These are phyloP conservation scores for Ctenodactylus gundi DNA, from an alignment of 2,113 vertebrate species.

Conservation along the genomic window DNA sequence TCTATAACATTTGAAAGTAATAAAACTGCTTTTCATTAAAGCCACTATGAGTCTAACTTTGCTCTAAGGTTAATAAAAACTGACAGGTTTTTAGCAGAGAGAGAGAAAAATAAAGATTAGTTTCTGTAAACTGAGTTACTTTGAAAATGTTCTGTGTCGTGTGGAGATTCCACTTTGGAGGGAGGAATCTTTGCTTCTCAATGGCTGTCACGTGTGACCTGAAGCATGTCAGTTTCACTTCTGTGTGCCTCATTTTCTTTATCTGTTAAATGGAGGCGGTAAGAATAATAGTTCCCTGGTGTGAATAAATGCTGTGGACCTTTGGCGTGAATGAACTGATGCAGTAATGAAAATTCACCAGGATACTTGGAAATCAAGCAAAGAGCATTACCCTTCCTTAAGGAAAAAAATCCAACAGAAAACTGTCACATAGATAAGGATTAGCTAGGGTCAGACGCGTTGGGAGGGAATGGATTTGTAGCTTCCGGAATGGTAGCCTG, in stretches of 20 bases:
- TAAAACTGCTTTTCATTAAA: slow-evolving; percentile 73
- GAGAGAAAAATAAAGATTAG: background rate
- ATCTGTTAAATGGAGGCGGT: background rate
- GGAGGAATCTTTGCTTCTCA: background rate
- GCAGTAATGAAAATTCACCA: background rate
- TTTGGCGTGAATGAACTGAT: slow-evolving; percentile 2
- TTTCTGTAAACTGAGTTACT: background rate
- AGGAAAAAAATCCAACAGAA: slow-evolving; percentile 53
- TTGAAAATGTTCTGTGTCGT: too few relatives aligned
- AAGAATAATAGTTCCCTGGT: background rate
- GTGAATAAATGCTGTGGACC: background rate
- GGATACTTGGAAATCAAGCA: background rate
- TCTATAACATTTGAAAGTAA: slow-evolving; percentile 75
- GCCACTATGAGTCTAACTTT: slow-evolving; percentile 40
- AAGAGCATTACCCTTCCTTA: slow-evolving; percentile 18
- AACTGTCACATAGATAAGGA: slow-evolving; percentile 40
- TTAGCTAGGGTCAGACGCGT: background rate
- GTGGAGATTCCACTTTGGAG: background rate
- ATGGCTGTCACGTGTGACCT: background rate
- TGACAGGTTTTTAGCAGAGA: background rate
- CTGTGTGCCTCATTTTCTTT: background rate
- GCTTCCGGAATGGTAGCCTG: background rate
- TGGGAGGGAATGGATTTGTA: background rate
- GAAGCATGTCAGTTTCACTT: background rate
- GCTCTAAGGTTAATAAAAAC: slow-evolving; percentile 58